Base-by-base conservation (phyloP, 1,140 invertebrate species). In the Drosophila micromelanica region DNA sequence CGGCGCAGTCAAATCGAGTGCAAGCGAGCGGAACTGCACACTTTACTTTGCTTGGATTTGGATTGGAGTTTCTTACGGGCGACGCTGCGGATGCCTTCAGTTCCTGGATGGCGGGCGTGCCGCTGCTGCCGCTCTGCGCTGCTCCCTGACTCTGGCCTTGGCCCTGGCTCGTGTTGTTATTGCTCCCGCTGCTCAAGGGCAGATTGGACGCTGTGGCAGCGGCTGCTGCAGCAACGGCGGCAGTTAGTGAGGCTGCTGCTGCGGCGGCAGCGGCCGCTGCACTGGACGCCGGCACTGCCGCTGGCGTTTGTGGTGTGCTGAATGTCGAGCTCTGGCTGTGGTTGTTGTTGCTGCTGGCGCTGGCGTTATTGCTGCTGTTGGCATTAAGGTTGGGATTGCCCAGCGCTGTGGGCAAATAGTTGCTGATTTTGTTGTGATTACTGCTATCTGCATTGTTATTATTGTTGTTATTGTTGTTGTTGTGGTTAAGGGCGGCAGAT, bases 31-130 rank as follows among this genome's bases (percentile, higher is more conserved):
- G 73, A 86, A 86, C 73, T 78, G 79, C 69, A 78, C 76, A 91
- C 87, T 71, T 92, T 91, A 92, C 90, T 91, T 92, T 92, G 80
- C 73, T 85, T 55, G 69, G 69, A 82, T 76, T 90, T 63, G 79
- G 64, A 64, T 80, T 78, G 74, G 68, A 74, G 17, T 73, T 91
- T 85, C 91, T 92, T 92, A 92, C 91, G 73, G 91, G 91, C 70
- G 91, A 92, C 89, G 89, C 80, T 71, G 90, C 63, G 45, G 84
- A 91, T 56, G 91, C 91, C 64, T 90, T 92, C 38, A 91, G 67
- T 73, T 92, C 91, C 75, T 92, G 91, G 38, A 92, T 82, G 51
- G 91, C 89, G 13, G 91, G 91, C 23, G 89, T 84, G 23, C 71
- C 71, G 46, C 64, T 78, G 62, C 37, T 65, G 30, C 23, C 54